Evolutionary conservation across 2,113 vertebrate genomes (phyloP).

Genomic region (Macquaria ambigua): DNA sequence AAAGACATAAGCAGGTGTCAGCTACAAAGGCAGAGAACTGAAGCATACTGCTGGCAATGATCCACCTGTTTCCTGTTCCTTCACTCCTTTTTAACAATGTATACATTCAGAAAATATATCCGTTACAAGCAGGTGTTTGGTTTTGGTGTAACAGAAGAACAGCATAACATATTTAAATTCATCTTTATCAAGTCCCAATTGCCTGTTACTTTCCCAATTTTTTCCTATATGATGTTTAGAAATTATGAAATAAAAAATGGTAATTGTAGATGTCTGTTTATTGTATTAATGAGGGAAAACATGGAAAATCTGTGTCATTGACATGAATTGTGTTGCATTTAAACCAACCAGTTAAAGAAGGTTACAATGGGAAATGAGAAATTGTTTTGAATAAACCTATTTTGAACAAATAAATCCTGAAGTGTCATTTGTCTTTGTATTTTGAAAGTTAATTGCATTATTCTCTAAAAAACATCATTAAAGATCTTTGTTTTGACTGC

Average conservation of each 20-base stretch:
- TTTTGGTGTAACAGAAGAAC: slow-evolving; percentile 33
- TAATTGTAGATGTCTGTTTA: slow-evolving; percentile 22
- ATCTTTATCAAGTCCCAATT: background rate
- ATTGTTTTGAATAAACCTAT: slow-evolving; percentile 62
- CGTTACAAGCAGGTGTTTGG: slow-evolving; percentile 30
- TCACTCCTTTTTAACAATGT: slow-evolving; percentile 21
- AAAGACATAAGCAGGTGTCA: slow-evolving; percentile 25
- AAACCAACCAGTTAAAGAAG: slow-evolving; percentile 8
- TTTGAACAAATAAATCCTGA: slow-evolving; percentile 37
- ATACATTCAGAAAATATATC: slow-evolving; percentile 12
- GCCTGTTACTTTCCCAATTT: background rate
- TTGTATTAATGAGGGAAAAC: slow-evolving; percentile 20
- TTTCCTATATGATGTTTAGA: slow-evolving; percentile 1
- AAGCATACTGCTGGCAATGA: background rate
- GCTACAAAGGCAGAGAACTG: slow-evolving; percentile 13
- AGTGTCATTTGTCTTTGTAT: background rate
- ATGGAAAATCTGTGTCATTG: slow-evolving; percentile 12
- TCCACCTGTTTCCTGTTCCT: slow-evolving; percentile 74
- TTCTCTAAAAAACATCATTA: background rate
- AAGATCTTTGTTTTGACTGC: slow-evolving; percentile 3
- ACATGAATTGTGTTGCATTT: slow-evolving; percentile 26
- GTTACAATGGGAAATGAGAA: slow-evolving; percentile 2
- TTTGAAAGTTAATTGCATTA: background rate
- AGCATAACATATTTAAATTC: background rate
- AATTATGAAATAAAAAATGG: slow-evolving; percentile 29